Evolutionary conservation across 2,113 vertebrate species (phyloP), one percentile per base, ranked within the genome.

Genomic region (Nothocercus julius): DNA sequence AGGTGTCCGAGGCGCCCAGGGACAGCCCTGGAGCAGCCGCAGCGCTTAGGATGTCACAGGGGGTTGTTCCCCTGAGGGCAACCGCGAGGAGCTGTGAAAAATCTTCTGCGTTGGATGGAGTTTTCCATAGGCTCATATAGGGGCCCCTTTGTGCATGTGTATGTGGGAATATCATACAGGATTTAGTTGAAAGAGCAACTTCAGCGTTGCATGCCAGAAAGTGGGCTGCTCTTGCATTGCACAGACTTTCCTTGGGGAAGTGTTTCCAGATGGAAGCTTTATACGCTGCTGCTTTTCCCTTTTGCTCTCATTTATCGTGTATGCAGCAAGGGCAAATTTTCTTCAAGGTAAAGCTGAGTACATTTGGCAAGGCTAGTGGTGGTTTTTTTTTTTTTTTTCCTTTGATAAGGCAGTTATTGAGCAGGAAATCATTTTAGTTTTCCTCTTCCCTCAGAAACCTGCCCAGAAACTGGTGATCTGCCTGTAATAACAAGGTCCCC

Each of bases 191-290:
- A 89, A 32, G 28, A 74, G 45, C 77, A 78, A 61, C 74, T 75
- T 87, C 13, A 67, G 24, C 49, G 56, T 69, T 0, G 0, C 54
- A 49, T 44, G n/a, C 22, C 45, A 63, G 85, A 77, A 85, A 94
- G 68, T 1, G 81, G 91, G 56, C 10, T 27, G 45, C 72, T 61
- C 62, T 85, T 77, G 38, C 19, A 20, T 18, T 90, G 30, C 2
- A 0, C 19, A 38, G 25, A 66, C 79, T 86, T n/a, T 1, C 40
- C 83, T 96, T 62, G 27, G 45, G 40, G 51, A 84, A 79, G 38
- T 25, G 21, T 66, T 95, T 85, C 67, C 91, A 82, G 75, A 36
- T 92, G 67, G 27, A 77, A 45, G 36, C 45, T 93, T 92, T 44
- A 40, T 34, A 13, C 73, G 25, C 25, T 82, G 62, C 44, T 14